Base-by-base conservation (phyloP, 2,797 vertebrate genomes). In the Parauchenoglanis ngamensis region DNA sequence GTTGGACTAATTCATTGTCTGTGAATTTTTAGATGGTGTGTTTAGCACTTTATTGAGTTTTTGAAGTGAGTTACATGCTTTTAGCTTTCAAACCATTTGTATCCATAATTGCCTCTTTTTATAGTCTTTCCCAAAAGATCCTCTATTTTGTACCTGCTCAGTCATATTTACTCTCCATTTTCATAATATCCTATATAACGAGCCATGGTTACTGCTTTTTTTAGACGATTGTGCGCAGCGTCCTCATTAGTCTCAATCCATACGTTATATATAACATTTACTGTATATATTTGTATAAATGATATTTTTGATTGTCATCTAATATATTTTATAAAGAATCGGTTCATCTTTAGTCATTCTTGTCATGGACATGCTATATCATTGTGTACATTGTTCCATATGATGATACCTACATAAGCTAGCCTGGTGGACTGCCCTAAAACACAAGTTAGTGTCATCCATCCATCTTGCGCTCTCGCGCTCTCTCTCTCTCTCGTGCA, bases 31-130 rank as follows among this genome's bases (percentile, higher is more conserved):
- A 95, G 93, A 93, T 94, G 95, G 94, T 94, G 94, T 96, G 93
- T 96, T 93, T 95, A 96, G 96, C 96, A 96, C 96, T 97, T 96
- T 97, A 96, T 95, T 96, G 94, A 92, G 88, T 89, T 92, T 93
- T 91, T 93, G 92, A 94, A 93, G 94, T 90, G 92, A 95, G 94
- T 92, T 94, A 95, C 93, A 68, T 94, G 94, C 94, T 88, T 93
- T 88, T 93, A 93, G 93, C 94, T 95, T 91, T 93, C 92, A 91
- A 90, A 87, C 89, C 91, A 91, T 93, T 92, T 89, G 73, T 91
- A 83, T 89, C 85, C 85, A 84, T 78, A 84, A 75, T 80, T 85
- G 61, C 83, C 81, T 56, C 59, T 80, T 88, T 85, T 85, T 88
- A 87, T 86, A 90, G 61, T 87, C 67, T 87, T 89, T 89, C 75